Evolutionary conservation across 2,113 vertebrate species (phyloP).

Genomic region (Monopterus albus): DNA sequence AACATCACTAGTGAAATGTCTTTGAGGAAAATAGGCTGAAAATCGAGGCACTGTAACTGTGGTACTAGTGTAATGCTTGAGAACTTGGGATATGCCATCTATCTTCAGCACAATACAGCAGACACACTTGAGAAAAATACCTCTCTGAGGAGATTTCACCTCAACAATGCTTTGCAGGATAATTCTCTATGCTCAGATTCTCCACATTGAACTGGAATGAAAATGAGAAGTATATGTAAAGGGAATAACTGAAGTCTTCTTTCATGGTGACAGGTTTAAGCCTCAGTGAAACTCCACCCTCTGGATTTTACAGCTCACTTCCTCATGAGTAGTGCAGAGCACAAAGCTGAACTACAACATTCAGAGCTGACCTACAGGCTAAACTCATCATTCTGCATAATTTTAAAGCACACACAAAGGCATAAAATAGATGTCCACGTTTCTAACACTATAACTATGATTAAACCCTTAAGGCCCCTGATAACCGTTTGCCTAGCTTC

Average conservation of each 20-base stretch:
- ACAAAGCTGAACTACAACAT: background rate
- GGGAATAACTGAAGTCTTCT: conserved; percentile 16
- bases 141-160: conserved; percentile 1
- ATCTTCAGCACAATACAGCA: conserved; percentile 10
- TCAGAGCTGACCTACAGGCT: too few species aligned
- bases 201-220: conserved; percentile 13
- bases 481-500: too few species aligned
- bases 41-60: background rate
- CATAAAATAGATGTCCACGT: too few species aligned
- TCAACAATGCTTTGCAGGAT: conserved; percentile 10
- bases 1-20: background rate
- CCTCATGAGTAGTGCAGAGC: background rate
- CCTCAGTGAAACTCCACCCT: background rate
- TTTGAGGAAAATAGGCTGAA: background rate
- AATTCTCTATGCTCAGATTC: conserved; percentile 20
- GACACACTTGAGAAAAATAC: conserved; percentile 19
- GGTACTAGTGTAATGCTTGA: background rate
- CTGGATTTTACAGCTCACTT: background rate
- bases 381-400: too few species aligned
- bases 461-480: too few species aligned
- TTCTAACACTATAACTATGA: too few species aligned
- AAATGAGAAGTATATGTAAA: background rate
- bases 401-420: too few species aligned
- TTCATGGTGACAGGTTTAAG: background rate
- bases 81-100: conserved; percentile 11